Conservation (phyloP, 2,113 vertebrate genomes). For the Centropus unirufus region DNA sequence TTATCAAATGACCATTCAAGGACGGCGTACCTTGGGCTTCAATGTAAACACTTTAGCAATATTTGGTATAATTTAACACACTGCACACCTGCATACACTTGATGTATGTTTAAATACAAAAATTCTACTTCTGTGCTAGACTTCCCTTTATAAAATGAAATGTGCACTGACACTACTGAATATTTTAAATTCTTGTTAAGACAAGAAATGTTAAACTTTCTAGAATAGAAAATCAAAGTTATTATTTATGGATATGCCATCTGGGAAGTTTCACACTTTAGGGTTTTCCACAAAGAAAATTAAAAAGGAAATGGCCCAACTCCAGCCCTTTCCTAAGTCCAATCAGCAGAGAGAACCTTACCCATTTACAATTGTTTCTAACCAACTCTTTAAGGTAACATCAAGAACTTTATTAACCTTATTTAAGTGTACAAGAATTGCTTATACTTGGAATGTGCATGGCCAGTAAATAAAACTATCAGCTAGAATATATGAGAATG, state of each 20-base stretch:
- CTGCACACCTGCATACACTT: not conserved
- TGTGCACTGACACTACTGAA: not conserved
- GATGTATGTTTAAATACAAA: not conserved
- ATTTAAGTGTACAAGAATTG: not conserved
- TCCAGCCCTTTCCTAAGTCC: not conserved
- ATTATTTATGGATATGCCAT: not conserved
- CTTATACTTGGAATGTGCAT: not conserved
- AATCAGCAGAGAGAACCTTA: not conserved
- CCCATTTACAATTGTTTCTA: not conserved
- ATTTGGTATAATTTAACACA: not conserved
- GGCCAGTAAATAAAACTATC: not conserved
- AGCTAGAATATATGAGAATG: not conserved
- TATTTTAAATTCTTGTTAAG: not conserved
- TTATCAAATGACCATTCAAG: conserved; percentile 14
- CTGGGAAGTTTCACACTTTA: not conserved
- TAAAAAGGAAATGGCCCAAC: not conserved
- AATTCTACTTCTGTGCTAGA: not conserved
- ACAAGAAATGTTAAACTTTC: not conserved
- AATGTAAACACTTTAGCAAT: conserved; percentile 22
- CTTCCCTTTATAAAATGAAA: not conserved
- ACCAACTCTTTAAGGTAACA: not conserved
- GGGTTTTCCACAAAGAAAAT: not conserved
- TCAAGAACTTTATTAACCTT: not conserved
- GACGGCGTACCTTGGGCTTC: not conserved
- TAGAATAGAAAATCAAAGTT: not conserved